phyloP scores from a whole-genome alignment of 2,888 invertebrate genomes.

The Eilema sororculum region DNA sequence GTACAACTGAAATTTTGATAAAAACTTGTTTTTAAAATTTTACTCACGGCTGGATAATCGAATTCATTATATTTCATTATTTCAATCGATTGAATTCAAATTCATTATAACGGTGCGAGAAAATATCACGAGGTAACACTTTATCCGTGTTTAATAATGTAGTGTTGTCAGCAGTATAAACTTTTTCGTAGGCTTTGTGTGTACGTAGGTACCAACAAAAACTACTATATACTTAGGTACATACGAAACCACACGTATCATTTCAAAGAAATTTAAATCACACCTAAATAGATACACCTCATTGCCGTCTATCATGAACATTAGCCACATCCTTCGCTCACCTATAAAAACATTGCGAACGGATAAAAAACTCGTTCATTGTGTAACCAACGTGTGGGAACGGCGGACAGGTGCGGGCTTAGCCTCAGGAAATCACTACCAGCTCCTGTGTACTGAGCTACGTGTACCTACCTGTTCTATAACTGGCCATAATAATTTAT shows the following conservation, averaged over 20 bases:
- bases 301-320: constrained; percentile 41
- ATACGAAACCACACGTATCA: background rate
- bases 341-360: constrained; percentile 72
- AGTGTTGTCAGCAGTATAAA: too few relatives aligned
- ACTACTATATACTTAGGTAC: background rate
- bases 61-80: too few relatives aligned
- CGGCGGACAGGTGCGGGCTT: constrained; percentile 72
- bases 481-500: constrained; percentile 53
- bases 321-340: constrained; percentile 68
- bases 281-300: constrained; percentile 26
- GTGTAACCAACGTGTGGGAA: constrained; percentile 80
- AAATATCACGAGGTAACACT: too few relatives aligned
- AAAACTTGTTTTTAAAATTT: too few relatives aligned
- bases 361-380: constrained; percentile 79
- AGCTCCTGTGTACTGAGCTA: constrained; percentile 55
- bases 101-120: background rate
- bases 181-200: too few relatives aligned
- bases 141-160: too few relatives aligned
- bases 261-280: constrained; percentile 15
- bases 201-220: too few relatives aligned
- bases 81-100: too few relatives aligned
- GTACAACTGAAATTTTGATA: too few relatives aligned
- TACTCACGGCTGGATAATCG: too few relatives aligned
- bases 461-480: constrained; percentile 23
- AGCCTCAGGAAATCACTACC: constrained; percentile 75